Percentiles rank a stretch among this genome's conserved stretches.
These are phyloP conservation scores for Eremophila alpestris DNA, from an alignment of 2,797 vertebrate genomes.

Conservation along the genomic window DNA sequence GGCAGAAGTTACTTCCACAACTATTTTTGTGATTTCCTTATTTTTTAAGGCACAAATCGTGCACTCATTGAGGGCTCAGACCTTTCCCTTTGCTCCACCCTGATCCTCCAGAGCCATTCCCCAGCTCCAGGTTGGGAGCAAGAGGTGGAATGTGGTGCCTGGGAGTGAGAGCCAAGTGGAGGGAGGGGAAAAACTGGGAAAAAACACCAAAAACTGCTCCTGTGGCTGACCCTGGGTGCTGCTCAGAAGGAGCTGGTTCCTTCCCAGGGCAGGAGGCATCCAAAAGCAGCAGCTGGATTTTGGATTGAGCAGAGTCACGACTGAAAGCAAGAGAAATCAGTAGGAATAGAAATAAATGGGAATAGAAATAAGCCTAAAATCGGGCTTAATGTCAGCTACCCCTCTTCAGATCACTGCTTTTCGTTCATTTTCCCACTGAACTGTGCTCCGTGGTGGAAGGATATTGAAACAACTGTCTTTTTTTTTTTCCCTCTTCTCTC, in stretches of 20 bases:
- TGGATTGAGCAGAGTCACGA: background rate
- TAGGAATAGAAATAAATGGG: background rate
- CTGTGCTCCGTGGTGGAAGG: background rate
- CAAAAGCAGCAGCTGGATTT: background rate
- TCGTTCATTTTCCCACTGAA: background rate
- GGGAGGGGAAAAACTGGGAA: too few species aligned
- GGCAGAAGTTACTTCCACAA: background rate
- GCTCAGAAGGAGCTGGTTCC: background rate
- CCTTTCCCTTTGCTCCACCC: background rate
- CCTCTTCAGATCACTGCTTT: background rate
- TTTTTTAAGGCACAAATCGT: fast-evolving
- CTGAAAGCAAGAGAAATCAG: background rate
- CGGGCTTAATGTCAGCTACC: background rate
- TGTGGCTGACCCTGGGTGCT: background rate
- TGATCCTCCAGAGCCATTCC: background rate
- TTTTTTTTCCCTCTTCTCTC: too few species aligned
- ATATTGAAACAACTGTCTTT: conserved; percentile 30
- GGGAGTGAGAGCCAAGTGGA: fast-evolving
- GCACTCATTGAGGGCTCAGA: fast-evolving
- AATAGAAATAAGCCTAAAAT: background rate
- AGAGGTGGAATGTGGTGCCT: fast-evolving
- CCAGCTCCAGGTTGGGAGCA: background rate
- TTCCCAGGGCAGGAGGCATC: background rate
- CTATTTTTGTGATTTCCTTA: background rate
- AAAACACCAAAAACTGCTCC: background rate